Evolutionary conservation across 2,888 invertebrate species (phyloP).

Genomic region (Ischnura elegans): DNA sequence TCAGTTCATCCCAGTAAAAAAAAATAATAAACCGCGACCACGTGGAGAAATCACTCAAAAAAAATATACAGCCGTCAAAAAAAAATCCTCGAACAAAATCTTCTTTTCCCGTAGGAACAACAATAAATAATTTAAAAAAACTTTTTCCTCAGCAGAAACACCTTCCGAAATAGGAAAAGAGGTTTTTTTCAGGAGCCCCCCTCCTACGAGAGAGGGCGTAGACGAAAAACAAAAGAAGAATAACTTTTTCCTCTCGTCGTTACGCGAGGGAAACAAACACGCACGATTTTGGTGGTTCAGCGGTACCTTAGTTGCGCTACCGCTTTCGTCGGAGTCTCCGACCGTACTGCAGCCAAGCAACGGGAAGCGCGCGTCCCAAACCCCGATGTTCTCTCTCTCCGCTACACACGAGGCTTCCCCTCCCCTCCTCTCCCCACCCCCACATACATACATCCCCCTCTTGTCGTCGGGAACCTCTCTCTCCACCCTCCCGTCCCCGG

Average conservation of each 20-base stretch:
- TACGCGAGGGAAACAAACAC: not conserved
- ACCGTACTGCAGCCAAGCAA: constrained; percentile 36
- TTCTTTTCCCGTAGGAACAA: too few species aligned
- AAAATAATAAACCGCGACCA: not conserved
- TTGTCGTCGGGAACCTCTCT: not conserved
- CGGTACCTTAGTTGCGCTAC: not conserved
- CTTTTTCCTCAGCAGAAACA: not conserved
- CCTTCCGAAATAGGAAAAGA: not conserved
- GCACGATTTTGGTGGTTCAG: not conserved
- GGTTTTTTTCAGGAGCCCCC: not conserved
- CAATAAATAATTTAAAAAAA: not conserved
- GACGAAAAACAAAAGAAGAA: not conserved
- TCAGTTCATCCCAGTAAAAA: constrained; percentile 48
- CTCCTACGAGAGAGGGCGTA: not conserved
- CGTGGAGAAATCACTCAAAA: constrained; percentile 38
- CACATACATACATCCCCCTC: too few species aligned
- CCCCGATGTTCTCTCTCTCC: not conserved
- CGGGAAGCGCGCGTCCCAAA: constrained; percentile 40
- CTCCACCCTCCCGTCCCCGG: not conserved
- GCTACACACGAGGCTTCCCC: not conserved
- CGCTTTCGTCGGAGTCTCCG: constrained; percentile 53
- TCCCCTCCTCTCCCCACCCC: not conserved
- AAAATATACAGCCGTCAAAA: not conserved
- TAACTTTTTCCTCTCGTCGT: not conserved
- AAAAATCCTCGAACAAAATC: not conserved